Evolutionary conservation across 2,797 vertebrate genomes (phyloP).

Genomic region (Bradypodion pumilum): DNA sequence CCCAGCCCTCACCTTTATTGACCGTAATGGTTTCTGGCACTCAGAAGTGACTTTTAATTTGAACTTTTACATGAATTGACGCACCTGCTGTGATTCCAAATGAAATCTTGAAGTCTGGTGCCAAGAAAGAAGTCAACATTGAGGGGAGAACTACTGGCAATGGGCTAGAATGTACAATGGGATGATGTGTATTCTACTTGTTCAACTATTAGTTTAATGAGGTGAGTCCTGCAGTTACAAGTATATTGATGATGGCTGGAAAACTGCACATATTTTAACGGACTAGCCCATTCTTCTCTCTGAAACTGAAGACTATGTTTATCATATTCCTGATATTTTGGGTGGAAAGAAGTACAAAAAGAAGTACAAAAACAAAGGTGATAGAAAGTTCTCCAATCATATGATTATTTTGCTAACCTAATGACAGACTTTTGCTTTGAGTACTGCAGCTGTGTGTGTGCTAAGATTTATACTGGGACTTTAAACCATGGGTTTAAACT

Average conservation of each 20-base stretch:
- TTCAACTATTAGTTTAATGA: conserved; percentile 66
- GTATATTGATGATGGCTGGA: conserved; percentile 63
- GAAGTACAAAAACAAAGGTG: conserved; percentile 42
- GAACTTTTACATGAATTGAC: conserved; percentile 64
- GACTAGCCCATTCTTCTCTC: conserved; percentile 52
- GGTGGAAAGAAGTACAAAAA: conserved; percentile 47
- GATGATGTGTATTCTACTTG: conserved; percentile 71
- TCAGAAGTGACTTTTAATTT: conserved; percentile 63
- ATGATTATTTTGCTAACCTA: conserved; percentile 40
- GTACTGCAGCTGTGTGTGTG: conserved; percentile 31
- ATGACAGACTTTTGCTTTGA: conserved; percentile 34
- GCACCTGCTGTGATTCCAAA: conserved; percentile 71
- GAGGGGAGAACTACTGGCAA: conserved; percentile 67
- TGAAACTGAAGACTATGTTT: conserved; percentile 50
- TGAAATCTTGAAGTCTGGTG: conserved; percentile 69
- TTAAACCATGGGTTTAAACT: no score
- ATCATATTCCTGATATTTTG: conserved; percentile 59
- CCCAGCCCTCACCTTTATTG: conserved; percentile 63
- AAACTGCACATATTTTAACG: conserved; percentile 54
- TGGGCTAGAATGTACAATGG: conserved; percentile 57
- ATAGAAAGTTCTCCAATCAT: conserved; percentile 36
- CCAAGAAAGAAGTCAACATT: conserved; percentile 66
- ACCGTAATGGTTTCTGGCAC: conserved; percentile 64
- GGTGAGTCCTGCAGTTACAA: conserved; percentile 68
- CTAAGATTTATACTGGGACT: background rate